Conservation (phyloP, 2,888 invertebrate genomes). For the Chydorus sphaericus region DNA sequence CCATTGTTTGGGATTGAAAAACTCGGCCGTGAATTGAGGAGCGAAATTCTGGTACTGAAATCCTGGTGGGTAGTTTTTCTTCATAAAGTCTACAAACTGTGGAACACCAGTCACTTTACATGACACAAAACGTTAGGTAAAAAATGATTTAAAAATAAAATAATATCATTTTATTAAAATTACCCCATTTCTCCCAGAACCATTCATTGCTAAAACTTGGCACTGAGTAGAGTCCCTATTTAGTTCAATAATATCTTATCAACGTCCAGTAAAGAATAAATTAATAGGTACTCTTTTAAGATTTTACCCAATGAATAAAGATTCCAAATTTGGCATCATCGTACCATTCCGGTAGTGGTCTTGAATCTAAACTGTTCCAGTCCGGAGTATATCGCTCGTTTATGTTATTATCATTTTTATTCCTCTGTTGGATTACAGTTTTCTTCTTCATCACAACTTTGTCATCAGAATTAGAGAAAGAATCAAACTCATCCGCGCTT, state of each 20-base stretch:
- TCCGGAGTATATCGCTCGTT: constrained; percentile 39
- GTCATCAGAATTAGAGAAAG: too few species aligned
- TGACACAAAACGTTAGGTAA: too few species aligned
- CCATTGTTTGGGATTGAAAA: constrained; percentile 74
- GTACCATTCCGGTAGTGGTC: constrained; percentile 75
- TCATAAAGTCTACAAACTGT: constrained; percentile 47
- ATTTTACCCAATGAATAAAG: constrained; percentile 89
- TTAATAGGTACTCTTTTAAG: constrained; percentile 81
- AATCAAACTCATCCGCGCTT: too few species aligned
- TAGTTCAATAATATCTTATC: too few species aligned
- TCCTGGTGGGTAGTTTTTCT: constrained; percentile 60
- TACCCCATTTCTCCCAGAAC: constrained; percentile 82
- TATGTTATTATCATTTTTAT: too few species aligned
- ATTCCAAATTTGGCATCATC: constrained; percentile 82
- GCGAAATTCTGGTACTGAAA: constrained; percentile 89
- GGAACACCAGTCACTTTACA: background rate
- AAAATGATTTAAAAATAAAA: background rate
- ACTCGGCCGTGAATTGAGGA: constrained; percentile 71
- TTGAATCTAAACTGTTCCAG: constrained; percentile 69
- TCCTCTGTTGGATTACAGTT: too few species aligned
- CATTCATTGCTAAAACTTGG: constrained; percentile 69
- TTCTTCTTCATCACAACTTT: too few species aligned
- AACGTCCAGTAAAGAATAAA: too few species aligned
- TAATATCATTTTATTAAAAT: too few species aligned
- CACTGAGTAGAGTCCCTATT: constrained; percentile 87